phyloP scores from a whole-genome alignment of 2,888 invertebrate species.

The Himalopsyche japonica region DNA sequence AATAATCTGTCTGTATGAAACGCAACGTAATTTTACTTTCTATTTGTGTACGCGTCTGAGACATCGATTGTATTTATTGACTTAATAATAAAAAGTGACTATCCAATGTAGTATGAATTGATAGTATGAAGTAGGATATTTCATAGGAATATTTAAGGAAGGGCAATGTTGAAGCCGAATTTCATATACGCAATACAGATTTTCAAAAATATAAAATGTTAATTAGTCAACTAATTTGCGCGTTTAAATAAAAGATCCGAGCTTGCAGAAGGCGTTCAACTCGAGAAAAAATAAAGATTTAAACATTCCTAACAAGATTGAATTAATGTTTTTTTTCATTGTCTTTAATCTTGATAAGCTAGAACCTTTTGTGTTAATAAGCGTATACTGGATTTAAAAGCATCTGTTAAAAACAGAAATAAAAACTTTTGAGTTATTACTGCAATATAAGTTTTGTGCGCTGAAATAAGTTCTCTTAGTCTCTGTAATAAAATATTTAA shows the following conservation, averaged over 20 bases:
- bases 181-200: no score
- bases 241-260: not conserved
- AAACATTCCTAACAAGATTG: conserved; percentile 15
- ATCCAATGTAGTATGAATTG: no score
- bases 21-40: no score
- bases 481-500: not conserved
- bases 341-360: conserved; percentile 7
- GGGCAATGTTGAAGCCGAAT: no score
- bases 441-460: not conserved
- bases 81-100: no score
- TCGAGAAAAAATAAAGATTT: not conserved
- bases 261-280: not conserved
- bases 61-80: no score
- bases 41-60: no score
- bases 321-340: conserved; percentile 25
- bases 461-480: not conserved
- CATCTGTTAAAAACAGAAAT: not conserved
- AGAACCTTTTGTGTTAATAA: conserved; percentile 19
- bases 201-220: no score
- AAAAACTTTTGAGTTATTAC: not conserved
- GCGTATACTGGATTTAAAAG: conserved; percentile 22
- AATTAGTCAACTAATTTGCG: not conserved
- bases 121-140: no score
- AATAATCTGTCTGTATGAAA: no score
- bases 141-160: no score